Evolutionary conservation across 2,113 vertebrate genomes (phyloP).

Genomic region (Periophthalmodon schlosseri): DNA sequence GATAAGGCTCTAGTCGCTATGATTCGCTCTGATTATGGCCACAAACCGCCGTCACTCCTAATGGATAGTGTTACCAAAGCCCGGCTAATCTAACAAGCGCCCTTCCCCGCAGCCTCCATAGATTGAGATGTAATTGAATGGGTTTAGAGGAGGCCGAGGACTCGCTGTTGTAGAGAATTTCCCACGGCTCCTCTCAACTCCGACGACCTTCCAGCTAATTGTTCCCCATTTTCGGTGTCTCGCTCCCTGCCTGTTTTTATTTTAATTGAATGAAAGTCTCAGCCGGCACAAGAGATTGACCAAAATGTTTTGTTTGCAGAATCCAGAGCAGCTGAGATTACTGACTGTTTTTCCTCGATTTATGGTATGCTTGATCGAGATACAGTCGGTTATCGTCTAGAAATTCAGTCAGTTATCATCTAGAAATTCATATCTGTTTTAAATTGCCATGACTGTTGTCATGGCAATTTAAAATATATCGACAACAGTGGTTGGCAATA

Average conservation of each 20-base stretch:
- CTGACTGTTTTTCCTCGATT: background rate
- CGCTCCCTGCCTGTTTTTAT: constrained; percentile 36
- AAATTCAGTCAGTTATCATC: too few species aligned
- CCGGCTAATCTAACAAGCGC: constrained; percentile 69
- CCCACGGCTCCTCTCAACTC: constrained; percentile 39
- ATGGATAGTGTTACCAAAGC: constrained; percentile 75
- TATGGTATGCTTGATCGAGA: too few species aligned
- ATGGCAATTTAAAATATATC: too few species aligned
- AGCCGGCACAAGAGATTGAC: constrained; percentile 17
- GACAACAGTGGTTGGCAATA: too few species aligned
- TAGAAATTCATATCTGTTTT: too few species aligned
- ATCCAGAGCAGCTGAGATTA: background rate
- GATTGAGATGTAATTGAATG: constrained; percentile 79
- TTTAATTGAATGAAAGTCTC: constrained; percentile 67
- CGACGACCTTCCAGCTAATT: constrained; percentile 56
- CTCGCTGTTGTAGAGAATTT: constrained; percentile 42
- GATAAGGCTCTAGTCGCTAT: constrained; percentile 72
- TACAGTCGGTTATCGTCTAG: too few species aligned
- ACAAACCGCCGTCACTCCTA: constrained; percentile 74
- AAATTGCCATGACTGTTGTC: too few species aligned
- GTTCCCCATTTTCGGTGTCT: constrained; percentile 47
- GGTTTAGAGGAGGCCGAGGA: constrained; percentile 67
- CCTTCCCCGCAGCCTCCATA: constrained; percentile 72
- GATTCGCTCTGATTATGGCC: constrained; percentile 76
- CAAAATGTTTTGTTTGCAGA: background rate